Evolutionary conservation across 2,888 invertebrate species (phyloP), one percentile per base, ranked within the genome.

Genomic region (Polydrusus tereticollis): DNA sequence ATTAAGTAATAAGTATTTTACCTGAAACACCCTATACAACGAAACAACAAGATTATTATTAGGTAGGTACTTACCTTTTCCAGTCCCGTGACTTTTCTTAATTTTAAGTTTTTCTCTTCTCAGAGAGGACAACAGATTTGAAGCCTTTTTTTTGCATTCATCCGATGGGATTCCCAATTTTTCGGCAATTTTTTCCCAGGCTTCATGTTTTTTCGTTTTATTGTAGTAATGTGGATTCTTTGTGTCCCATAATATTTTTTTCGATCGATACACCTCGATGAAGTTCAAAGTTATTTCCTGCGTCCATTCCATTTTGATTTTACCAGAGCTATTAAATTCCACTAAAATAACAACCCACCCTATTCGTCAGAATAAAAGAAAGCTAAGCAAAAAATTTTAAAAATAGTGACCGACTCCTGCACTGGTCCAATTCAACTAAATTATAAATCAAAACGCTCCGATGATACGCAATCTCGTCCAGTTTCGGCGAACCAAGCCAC

Each of bases 151-250:
- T 41, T 41, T 38, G n/a, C 59, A 59, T 18, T 59, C 59, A 41
- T 65, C 55, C 18, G 41, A 4, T 14, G n/a, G 3, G 12, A 38
- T 36, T 36, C 16, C 18, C n/a, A 65, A 52, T 29, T 65, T 6
- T 33, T 55, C 18, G 14, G 65, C 45, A 52, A 65, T 52, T 52
- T 26, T 16, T 36, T 33, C 20, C 65, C 65, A 52, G 6, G 65
- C 65, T 36, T 52, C 65, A 8, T 65, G 52, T 33, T 65, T 65
- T 65, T 65, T 52, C 18, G 55, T 52, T 50, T 65, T 65, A 23
- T 65, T 65, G 20, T 29, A 65, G 36, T 65, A 23, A 6, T 52
- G 21, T 52, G 55, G 52, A 29, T 65, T 47, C 36, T 65, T 65
- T 52, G 65, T 26, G 6, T 63, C 23, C 65, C 52, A 65, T 41